Conservation (phyloP, 2,797 vertebrate genomes). For the Ceyx erithaca region DNA sequence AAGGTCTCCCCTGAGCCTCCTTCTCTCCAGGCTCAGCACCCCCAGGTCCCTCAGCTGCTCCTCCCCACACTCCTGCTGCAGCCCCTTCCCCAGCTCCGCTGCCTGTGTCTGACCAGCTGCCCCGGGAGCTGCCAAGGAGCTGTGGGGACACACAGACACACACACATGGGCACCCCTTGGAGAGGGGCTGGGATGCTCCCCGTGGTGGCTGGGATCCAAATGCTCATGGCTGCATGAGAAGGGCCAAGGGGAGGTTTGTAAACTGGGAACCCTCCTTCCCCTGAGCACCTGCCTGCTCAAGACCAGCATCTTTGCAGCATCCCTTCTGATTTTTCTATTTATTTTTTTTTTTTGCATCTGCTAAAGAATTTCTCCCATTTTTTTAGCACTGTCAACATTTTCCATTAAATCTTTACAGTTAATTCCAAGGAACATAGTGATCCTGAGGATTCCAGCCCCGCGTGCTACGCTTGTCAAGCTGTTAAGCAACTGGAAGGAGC, state of each 20-base stretch:
- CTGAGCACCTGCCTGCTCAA: neutral
- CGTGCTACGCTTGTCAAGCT: neutral
- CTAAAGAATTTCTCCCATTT: neutral
- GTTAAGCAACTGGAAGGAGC: neutral
- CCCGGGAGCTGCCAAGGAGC: neutral
- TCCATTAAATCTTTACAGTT: neutral
- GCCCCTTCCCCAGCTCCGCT: neutral
- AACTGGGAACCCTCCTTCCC: neutral
- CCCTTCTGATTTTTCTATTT: neutral
- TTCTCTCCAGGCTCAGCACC: neutral
- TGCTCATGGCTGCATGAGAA: neutral
- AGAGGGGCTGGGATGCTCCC: neutral
- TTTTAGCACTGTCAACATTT: neutral
- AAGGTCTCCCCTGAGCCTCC: neutral
- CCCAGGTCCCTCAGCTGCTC: neutral
- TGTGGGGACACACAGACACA: neutral
- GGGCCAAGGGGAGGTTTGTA: neutral
- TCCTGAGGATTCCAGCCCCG: accelerated
- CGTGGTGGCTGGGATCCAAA: neutral
- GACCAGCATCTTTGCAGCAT: neutral
- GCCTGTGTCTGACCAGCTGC: neutral
- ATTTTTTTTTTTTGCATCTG: neutral
- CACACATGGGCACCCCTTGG: neutral
- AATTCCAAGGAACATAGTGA: accelerated
- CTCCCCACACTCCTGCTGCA: neutral